phyloP scores from a whole-genome alignment of 2,888 invertebrate species.

The Harpalus rufipes region DNA sequence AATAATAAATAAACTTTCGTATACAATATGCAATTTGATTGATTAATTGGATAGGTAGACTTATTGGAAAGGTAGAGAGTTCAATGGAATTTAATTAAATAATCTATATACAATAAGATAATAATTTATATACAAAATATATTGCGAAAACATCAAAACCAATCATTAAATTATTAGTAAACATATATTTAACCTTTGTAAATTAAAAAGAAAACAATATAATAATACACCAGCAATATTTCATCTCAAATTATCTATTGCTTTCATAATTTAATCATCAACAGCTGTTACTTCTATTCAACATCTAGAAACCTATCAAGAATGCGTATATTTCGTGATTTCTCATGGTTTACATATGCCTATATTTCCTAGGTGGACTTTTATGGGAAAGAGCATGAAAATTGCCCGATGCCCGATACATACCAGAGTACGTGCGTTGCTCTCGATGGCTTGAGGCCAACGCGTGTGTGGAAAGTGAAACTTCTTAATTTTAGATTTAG shows the following conservation, averaged over 20 bases:
- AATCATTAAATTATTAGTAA: constrained; percentile 4
- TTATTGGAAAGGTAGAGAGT: not conserved
- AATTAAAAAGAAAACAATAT: not conserved
- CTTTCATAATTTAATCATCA: not conserved
- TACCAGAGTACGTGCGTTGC: constrained; percentile 24
- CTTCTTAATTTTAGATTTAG: constrained; percentile 56
- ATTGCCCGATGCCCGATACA: not conserved
- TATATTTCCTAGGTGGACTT: constrained; percentile 24
- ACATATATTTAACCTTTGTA: constrained; percentile 1
- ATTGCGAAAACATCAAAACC: not conserved
- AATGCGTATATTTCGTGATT: constrained; percentile 9
- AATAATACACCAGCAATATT: not conserved
- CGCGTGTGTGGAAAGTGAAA: constrained; percentile 42
- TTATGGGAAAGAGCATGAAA: constrained; percentile 26
- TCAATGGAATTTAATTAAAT: not conserved
- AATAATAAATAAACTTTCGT: no score
- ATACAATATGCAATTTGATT: not conserved
- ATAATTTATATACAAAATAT: not conserved
- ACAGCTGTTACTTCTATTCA: no score
- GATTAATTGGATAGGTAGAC: not conserved
- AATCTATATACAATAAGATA: not conserved
- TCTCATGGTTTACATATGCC: constrained; percentile 26
- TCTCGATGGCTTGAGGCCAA: constrained; percentile 31
- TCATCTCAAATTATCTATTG: not conserved
- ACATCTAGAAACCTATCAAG: not conserved